Percentiles rank a stretch among this genome's conserved stretches.
Conservation (phyloP, 2,888 invertebrate species). For the Octonoba sinensis region DNA sequence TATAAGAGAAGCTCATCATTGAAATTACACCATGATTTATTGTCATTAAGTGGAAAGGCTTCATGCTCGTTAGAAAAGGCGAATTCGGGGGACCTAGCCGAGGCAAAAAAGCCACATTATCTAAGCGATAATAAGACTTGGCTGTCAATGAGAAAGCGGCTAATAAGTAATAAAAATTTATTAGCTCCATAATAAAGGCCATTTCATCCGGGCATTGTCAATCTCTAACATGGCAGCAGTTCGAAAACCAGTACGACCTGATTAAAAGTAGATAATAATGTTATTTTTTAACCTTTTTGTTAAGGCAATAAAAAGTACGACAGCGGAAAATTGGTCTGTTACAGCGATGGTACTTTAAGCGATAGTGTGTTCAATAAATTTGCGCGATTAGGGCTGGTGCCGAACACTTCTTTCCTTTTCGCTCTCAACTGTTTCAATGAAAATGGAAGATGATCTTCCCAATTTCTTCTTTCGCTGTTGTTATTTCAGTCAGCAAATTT, state of each 20-base stretch:
- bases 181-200: slow-evolving; percentile 53
- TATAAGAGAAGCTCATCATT: slow-evolving; percentile 57
- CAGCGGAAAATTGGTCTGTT: slow-evolving; percentile 44
- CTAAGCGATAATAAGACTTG: slow-evolving; percentile 54
- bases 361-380: slow-evolving; percentile 47
- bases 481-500: not conserved
- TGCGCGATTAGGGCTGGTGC: slow-evolving; percentile 12
- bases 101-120: slow-evolving; percentile 23
- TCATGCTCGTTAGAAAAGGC: slow-evolving; percentile 46
- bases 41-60: slow-evolving; percentile 49
- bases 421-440: not conserved
- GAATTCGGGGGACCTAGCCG: slow-evolving; percentile 39
- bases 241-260: slow-evolving; percentile 51
- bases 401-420: not conserved
- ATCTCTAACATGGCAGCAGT: slow-evolving; percentile 49
- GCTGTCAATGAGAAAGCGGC: slow-evolving; percentile 54
- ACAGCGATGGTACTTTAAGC: slow-evolving; percentile 35
- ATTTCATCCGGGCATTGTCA: slow-evolving; percentile 48
- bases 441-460: not conserved
- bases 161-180: slow-evolving; percentile 63
- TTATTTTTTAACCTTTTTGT: slow-evolving; percentile 34
- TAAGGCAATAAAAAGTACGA: slow-evolving; percentile 43
- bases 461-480: not conserved
- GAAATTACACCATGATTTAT: slow-evolving; percentile 59
- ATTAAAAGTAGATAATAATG: slow-evolving; percentile 49